These are phyloP conservation scores for Dolichopus griseipennis DNA, from an alignment of 2,888 invertebrate species.

Conservation along the genomic window DNA sequence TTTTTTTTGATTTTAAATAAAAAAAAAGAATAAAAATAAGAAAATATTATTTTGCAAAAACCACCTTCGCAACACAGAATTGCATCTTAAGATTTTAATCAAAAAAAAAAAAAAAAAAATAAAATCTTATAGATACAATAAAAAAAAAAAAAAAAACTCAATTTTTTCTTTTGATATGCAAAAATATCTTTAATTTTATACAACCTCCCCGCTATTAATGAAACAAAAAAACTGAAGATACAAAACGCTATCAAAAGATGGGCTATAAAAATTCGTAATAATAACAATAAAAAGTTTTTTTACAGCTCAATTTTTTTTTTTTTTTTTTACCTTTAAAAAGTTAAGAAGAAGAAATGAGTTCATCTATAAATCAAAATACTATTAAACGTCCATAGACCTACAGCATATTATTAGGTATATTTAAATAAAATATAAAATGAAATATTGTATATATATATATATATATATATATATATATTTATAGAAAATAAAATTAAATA, in stretches of 20 bases:
- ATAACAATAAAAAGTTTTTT: too few species aligned
- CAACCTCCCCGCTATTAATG: not conserved
- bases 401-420: too few species aligned
- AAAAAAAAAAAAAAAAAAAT: not conserved
- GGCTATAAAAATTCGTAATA: too few species aligned
- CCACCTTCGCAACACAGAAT: constrained; percentile 1
- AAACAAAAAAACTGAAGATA: not conserved
- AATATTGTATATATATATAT: too few species aligned
- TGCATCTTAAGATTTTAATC: not conserved
- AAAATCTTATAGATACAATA: not conserved
- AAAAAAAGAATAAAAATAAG: too few species aligned
- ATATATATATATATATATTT: too few species aligned
- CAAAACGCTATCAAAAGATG: not conserved
- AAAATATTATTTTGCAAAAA: not conserved
- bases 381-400: constrained; percentile 6
- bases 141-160: not conserved
- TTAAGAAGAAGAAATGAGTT: not conserved
- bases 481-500: too few species aligned
- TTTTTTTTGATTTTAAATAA: too few species aligned
- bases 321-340: not conserved
- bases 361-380: not conserved
- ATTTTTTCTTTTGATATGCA: constrained; percentile 1
- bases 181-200: not conserved
- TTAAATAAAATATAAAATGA: not conserved
- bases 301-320: too few species aligned